Base-by-base conservation (phyloP, 2,888 invertebrate species). In the Ctenicera cuprea region DNA sequence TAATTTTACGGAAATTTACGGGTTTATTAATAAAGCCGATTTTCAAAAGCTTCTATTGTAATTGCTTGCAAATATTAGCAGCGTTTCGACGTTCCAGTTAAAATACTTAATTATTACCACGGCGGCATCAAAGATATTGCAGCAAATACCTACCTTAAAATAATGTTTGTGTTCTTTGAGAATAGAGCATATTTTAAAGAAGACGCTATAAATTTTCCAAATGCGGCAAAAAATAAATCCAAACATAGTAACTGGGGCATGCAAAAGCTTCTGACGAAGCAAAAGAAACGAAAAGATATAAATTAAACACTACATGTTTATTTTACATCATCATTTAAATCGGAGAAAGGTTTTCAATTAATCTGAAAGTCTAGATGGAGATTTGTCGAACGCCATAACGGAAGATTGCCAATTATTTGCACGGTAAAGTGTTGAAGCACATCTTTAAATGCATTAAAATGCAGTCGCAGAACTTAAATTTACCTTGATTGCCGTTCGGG, bases 31-130 rank as follows among this genome's bases (percentile, higher is more conserved):
- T 50, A 65, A 65, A 37, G 38, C 65, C 38, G 14, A 65, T 65
- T 50, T 65, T 65, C 50, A 12, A 52, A 65, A 37, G 52, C 65
- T 52, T 52, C 20, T 20, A 30, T 65, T 65, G 18, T 38, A 65
- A 65, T 65, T 38, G 38, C 12, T 33, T 52, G 20, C 14, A 65
- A 65, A 50, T 50, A 65, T 65, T 52, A 50, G 8, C n/a, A 8
- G 37, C 14, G n/a, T 14, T 48, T 5, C 45, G 26, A 26, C 52
- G 26, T 30, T 52, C 22, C 16, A 5, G n/a, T 26, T 30, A 14
- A 52, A 52, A 52, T 20, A 52, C 14, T 52, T 52, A 7, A 22
- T 52, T 12, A 22, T 52, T 52, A 52, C 12, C 26, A 18, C 12
- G 22, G 22, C 30, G 26, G 12, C 52, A 26, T 22, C 52, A 52